Base-by-base conservation (phyloP, 2,888 invertebrate genomes). In the Himalopsyche kuldschensis region DNA sequence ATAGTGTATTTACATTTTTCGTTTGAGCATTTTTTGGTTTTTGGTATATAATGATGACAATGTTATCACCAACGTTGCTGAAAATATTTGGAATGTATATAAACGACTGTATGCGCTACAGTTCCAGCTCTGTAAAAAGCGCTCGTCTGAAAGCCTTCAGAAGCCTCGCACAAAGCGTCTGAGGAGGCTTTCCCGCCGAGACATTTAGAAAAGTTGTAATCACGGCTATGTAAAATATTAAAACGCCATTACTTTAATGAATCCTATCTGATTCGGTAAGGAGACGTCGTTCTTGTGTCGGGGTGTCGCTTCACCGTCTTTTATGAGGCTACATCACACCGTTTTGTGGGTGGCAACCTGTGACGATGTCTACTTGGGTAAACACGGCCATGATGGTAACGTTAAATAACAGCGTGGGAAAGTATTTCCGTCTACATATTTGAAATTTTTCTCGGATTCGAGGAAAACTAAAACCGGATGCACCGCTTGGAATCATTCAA, bases 241-340 rank as follows among this genome's bases (percentile, higher is more conserved):
- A 92, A 90, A 91, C 90, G 89, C 91, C 91, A 90, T 92, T 91
- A 90, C 89, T 89, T 89, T 91, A 92, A 92, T 92, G 92, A 92
- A 92, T 91, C 92, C 90, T 92, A 92, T 92, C 92, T 91, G 92
- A 91, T 91, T 90, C 89, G 88, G 88, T 87, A 89, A 88, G 75
- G 87, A 90, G 89, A 88, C 89, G 88, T 87, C 87, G 86, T 86
- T 31, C 76, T 77, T 75, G 80, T 32, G 82, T 63, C 46, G n/a
- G 76, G 75, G 63, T 81, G 82, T 85, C 77, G 75, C 48, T 32
- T 55, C 30, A 81, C 83, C 76, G 81, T 75, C 78, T 83, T 85
- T 81, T 79, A 78, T 84, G 84, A 75, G 81, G 78, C 75, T 41
- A 79, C 75, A 78, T 83, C 83, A 83, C 78, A 75, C 77, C 80